Base-by-base conservation (phyloP, 2,888 invertebrate species). In the Cabera pusaria region DNA sequence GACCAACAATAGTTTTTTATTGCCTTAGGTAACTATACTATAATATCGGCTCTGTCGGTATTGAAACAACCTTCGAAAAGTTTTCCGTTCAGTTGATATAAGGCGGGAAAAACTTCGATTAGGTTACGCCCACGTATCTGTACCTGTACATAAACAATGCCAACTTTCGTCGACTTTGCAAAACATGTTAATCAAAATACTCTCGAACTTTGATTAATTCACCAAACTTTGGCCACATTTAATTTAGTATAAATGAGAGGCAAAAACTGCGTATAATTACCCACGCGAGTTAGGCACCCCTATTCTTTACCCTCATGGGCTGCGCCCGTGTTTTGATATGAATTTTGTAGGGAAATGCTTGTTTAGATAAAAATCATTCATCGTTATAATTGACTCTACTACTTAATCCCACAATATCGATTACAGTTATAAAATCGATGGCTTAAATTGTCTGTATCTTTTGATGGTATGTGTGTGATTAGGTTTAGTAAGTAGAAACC, bases 261-360 rank as follows among this genome's bases (percentile, higher is more conserved):
- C 6, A 64, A 72, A 66, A 71, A 64, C 48, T 56, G 59, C 56
- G 65, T 51, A 63, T 76, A 76, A 80, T 73, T 78, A 72, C 64
- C 35, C 61, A 51, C 64, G 62, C 66, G 57, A 67, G 52, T 57
- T 49, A 32, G 47, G 56, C 59, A 67, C 71, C 64, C 69, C 60
- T 56, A 45, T 47, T 52, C n/a, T 37, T 35, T 24, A 56, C 55
- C 55, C 61, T 9, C 55, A 58, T 56, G 62, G 57, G 59, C 60
- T 67, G 64, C 66, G 56, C 72, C 70, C 63, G 64, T 58, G 64
- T 77, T 77, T 75, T 73, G 55, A 69, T 75, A 73, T 64, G 57
- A 68, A 70, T 72, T 68, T 66, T 65, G 50, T 59, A 59, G 67
- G 66, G 60, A 65, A 67, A 60, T 64, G 62, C 61, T 68, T 58